Conservation (phyloP, 2,888 invertebrate genomes). For the Oxystoma pomonae region DNA sequence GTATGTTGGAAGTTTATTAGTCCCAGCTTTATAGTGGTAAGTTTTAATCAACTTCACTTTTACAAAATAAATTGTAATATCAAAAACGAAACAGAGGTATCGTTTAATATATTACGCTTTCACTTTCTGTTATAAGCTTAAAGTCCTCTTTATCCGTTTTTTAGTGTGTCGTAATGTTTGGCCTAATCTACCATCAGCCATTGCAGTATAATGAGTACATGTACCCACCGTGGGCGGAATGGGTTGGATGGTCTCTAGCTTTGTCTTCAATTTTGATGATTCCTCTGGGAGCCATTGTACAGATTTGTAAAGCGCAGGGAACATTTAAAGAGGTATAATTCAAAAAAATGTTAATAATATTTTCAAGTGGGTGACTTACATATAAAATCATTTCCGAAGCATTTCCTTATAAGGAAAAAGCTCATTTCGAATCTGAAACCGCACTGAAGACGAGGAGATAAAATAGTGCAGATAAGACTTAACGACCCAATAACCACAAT, state of each 20-base stretch:
- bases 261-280: conserved; percentile 71
- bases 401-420: no score
- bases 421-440: no score
- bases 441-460: no score
- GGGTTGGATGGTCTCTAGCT: conserved; percentile 68
- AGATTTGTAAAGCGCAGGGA: conserved; percentile 62
- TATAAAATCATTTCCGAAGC: no score
- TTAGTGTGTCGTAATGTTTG: conserved; percentile 64
- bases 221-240: conserved; percentile 69
- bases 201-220: conserved; percentile 63
- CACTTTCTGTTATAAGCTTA: no score
- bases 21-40: conserved; percentile 73
- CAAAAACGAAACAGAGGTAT: no score
- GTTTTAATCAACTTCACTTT: conserved; percentile 35
- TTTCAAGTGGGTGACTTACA: no score
- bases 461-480: no score
- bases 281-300: conserved; percentile 61
- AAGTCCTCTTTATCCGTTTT: no score
- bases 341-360: no score
- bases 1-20: conserved; percentile 85
- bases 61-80: not conserved
- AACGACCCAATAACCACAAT: no score
- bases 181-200: conserved; percentile 61
- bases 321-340: conserved; percentile 65
- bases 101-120: no score